Base-by-base conservation (phyloP, 2,888 invertebrate species). In the Temnothorax rugatulus region DNA sequence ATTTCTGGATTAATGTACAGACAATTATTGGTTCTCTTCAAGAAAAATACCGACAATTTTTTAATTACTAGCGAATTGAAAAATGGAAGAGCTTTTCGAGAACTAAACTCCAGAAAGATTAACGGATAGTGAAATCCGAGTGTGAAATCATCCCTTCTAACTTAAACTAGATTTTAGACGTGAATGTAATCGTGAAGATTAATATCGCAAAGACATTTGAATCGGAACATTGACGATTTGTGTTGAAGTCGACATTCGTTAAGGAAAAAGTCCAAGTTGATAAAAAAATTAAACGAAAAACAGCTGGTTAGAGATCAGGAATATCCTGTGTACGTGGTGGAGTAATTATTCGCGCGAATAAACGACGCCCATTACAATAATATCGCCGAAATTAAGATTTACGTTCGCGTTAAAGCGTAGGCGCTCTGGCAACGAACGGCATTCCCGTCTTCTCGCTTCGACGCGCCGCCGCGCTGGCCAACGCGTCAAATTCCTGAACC, bases 361-460 rank as follows among this genome's bases (percentile, higher is more conserved):
- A 77, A 54, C 5, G 41, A 44, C 25, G 54, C 13, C 64, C 29
- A 66, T 41, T 13, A 54, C 54, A 66, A 66, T 77, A 66, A 77
- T 66, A 64, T 29, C 77, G 29, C 38, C 68, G 4, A 68, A 57
- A 68, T 68, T 59, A 50, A 75, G 50, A 75, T 75, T 75, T 64
- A 76, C 52, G 63, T 52, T 64, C 75, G 38, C 63, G 63, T 50
- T 34, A 76, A 76, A 76, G 63, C 50, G 75, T 76, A 76, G 75
- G 75, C 63, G 75, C 50, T 44, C 63, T 64, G 75, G 63, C 75
- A 76, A 38, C 61, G 50, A 63, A 63, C 59, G 74, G 29, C 61
- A 61, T 76, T 57, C 50, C 11, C 38, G 63, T 38, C 38, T 76
- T 64, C 75, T 52, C 38, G 38, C 50, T 76, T 64, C 50, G 63